Percentiles rank a stretch among this genome's conserved stretches.
Evolutionary conservation across 2,888 invertebrate genomes (phyloP).

Genomic region (Scaptomyza cyrtandrae): DNA sequence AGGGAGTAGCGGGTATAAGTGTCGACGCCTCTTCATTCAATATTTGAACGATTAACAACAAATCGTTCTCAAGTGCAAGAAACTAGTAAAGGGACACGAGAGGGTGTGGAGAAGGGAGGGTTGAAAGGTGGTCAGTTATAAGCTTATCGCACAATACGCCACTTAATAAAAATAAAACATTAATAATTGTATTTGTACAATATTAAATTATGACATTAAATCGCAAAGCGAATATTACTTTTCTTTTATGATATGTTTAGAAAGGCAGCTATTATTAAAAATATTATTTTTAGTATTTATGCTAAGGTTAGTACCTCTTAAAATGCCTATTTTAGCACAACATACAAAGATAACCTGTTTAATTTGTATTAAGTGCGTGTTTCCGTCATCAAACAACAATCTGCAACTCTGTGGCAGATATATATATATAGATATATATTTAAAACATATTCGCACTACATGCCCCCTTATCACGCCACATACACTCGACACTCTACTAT

Average conservation of each 20-base stretch:
- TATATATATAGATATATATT: neutral
- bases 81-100: constrained; percentile 4
- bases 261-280: no score
- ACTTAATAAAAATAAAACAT: constrained; percentile 77
- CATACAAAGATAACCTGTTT: neutral
- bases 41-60: constrained; percentile 64
- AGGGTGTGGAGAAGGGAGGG: neutral
- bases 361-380: constrained; percentile 57
- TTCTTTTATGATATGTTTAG: no score
- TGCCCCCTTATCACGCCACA: constrained; percentile 49
- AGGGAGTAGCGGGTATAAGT: constrained; percentile 20
- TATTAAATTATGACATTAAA: constrained; percentile 74
- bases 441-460: constrained; percentile 9
- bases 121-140: neutral
- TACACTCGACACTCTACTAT: constrained; percentile 39
- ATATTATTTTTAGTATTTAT: no score
- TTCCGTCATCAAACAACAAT: constrained; percentile 38
- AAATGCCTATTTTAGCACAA: no score
- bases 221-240: constrained; percentile 9
- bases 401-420: neutral
- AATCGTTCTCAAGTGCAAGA: constrained; percentile 49
- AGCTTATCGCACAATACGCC: constrained; percentile 67
- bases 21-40: constrained; percentile 51
- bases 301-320: no score
- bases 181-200: constrained; percentile 79